A percentile compares a stretch with the other conserved stretches of the same genome.
These are phyloP conservation scores for Candoia aspera DNA, from an alignment of 2,113 vertebrate species.

Conservation along the genomic window DNA sequence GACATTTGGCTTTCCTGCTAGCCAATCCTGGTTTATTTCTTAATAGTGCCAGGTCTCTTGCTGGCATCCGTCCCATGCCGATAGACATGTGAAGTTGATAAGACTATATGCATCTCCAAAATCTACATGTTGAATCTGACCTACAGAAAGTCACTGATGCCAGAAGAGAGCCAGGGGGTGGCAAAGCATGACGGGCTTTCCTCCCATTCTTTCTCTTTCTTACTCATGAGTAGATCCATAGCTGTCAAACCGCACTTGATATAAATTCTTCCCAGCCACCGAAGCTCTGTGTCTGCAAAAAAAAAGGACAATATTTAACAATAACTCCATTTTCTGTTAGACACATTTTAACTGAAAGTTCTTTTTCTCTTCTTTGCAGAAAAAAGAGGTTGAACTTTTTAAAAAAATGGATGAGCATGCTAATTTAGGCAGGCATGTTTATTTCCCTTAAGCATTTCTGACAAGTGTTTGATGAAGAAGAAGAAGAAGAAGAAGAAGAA, in stretches of 20 bases:
- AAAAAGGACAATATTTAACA: neutral
- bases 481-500: too few species aligned
- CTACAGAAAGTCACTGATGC: neutral
- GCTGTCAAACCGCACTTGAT: neutral
- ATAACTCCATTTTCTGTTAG: neutral
- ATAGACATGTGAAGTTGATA: neutral
- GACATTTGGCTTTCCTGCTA: too few species aligned
- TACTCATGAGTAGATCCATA: neutral
- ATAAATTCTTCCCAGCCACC: neutral
- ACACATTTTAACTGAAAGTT: neutral
- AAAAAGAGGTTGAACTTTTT: neutral
- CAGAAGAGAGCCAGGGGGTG: neutral
- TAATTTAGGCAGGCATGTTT: neutral
- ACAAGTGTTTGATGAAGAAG: neutral
- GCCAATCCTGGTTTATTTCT: neutral
- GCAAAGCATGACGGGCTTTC: too few species aligned
- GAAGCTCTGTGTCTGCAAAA: neutral
- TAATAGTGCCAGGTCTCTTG: neutral
- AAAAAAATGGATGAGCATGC: neutral
- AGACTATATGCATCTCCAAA: neutral
- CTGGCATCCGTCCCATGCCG: neutral
- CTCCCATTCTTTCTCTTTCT: neutral
- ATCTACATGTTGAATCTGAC: too few species aligned
- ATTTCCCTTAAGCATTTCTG: neutral
- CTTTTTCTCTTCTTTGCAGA: neutral